Conservation (phyloP, 2,888 invertebrate species). For the Halictus ligatus region DNA sequence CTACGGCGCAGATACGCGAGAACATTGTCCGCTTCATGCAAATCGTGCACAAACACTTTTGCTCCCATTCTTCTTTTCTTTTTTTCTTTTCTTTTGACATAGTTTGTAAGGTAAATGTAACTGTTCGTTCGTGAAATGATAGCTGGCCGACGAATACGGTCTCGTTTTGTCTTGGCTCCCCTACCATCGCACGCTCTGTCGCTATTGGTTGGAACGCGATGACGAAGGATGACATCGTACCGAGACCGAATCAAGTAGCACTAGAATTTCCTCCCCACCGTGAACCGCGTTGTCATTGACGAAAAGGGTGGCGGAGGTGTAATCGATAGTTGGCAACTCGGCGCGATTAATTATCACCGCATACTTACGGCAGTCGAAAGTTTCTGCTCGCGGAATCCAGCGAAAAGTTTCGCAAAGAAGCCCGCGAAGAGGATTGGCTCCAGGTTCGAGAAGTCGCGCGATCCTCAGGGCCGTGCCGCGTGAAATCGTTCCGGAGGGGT, state of each 20-base stretch:
- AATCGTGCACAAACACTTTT: background rate
- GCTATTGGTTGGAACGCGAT: too few relatives aligned
- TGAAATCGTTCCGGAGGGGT: conserved; percentile 29
- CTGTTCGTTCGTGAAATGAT: background rate
- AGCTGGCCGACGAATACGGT: background rate
- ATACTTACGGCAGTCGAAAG: background rate
- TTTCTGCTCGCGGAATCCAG: background rate
- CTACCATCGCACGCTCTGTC: too few relatives aligned
- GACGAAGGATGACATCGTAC: too few relatives aligned
- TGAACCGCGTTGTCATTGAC: background rate
- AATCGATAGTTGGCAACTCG: background rate
- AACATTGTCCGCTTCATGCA: background rate
- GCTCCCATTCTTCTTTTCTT: background rate
- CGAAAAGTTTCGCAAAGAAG: conserved; percentile 3
- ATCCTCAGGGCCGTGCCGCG: conserved; percentile 6
- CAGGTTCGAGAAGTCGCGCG: conserved; percentile 9
- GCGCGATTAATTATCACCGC: conserved; percentile 6
- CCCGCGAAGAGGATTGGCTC: background rate
- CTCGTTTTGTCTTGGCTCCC: too few relatives aligned
- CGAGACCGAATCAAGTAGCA: too few relatives aligned
- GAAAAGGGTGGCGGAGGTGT: background rate
- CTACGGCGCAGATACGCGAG: background rate
- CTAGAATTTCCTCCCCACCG: background rate
- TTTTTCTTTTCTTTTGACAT: background rate
- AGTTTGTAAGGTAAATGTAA: background rate